A percentile compares a stretch with the other conserved stretches of the same genome.
Evolutionary conservation across 1,140 invertebrate genomes (phyloP).

Genomic region (Apis laboriosa): DNA sequence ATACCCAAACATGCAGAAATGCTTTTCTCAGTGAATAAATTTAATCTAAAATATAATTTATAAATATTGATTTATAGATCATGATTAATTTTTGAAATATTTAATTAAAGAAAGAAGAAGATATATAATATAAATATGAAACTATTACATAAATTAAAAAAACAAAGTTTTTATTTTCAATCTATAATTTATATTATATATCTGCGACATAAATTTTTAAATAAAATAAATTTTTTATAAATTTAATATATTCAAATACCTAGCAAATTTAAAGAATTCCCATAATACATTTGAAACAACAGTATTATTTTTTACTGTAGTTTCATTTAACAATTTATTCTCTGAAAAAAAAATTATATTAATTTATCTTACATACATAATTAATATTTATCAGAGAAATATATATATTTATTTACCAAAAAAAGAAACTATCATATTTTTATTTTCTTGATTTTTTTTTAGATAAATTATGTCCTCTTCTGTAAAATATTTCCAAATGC

Average conservation of each 20-base stretch:
- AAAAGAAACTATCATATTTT: conserved; percentile 54
- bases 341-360: conserved; percentile 54
- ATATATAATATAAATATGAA: background rate
- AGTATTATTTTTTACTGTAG: conserved; percentile 46
- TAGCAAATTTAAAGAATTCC: conserved; percentile 69
- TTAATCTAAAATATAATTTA: conserved; percentile 61
- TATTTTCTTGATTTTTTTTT: conserved; percentile 58
- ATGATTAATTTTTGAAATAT: background rate
- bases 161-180: background rate
- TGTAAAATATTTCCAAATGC: conserved; percentile 67
- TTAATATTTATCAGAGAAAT: background rate
- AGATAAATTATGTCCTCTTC: conserved; percentile 59
- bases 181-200: background rate
- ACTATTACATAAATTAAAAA: background rate
- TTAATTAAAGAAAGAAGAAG: background rate
- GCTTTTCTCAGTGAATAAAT: conserved; percentile 68
- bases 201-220: background rate
- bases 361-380: background rate
- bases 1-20: conserved; percentile 68
- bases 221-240: background rate
- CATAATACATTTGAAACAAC: conserved; percentile 66
- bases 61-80: background rate
- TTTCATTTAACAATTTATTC: conserved; percentile 50
- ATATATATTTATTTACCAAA: conserved; percentile 60
- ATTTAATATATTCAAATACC: conserved; percentile 55